These are phyloP conservation scores for Holothuria leucospilota DNA, from an alignment of 53 echinoderm and acorn worm genomes.

Conservation along the genomic window DNA sequence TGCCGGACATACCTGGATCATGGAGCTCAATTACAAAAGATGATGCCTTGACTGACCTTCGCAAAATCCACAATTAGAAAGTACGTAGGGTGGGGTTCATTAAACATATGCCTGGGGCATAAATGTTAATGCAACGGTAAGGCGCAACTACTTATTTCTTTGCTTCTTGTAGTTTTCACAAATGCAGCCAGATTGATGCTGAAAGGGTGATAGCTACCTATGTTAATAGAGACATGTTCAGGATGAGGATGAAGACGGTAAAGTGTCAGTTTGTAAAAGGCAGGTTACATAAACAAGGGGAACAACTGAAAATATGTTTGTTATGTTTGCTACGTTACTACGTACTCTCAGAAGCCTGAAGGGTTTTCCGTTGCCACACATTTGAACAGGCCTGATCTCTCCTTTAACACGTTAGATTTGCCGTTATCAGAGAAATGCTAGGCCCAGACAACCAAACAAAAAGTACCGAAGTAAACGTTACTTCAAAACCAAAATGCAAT, in stretches of 20 bases:
- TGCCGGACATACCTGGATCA: slow-evolving; percentile 31
- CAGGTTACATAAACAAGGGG: too few relatives aligned
- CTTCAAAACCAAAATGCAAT: background rate
- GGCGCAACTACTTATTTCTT: background rate
- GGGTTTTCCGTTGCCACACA: too few relatives aligned
- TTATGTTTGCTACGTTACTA: background rate
- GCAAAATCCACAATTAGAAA: slow-evolving; percentile 14
- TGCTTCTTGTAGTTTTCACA: background rate
- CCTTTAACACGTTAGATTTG: too few relatives aligned
- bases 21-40: slow-evolving; percentile 32
- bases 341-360: too few relatives aligned
- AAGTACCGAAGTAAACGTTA: background rate
- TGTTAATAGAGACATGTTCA: too few relatives aligned
- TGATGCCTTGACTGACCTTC: slow-evolving; percentile 34
- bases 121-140: background rate
- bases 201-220: too few relatives aligned
- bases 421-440: too few relatives aligned
- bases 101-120: background rate
- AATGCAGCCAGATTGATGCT: too few relatives aligned
- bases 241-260: too few relatives aligned
- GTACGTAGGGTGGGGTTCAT: background rate
- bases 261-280: too few relatives aligned
- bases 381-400: too few relatives aligned
- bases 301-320: background rate
- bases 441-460: too few relatives aligned